Evolutionary conservation across 1,140 invertebrate species (phyloP), one percentile per base, ranked within the genome.

Genomic region (Apis laboriosa): DNA sequence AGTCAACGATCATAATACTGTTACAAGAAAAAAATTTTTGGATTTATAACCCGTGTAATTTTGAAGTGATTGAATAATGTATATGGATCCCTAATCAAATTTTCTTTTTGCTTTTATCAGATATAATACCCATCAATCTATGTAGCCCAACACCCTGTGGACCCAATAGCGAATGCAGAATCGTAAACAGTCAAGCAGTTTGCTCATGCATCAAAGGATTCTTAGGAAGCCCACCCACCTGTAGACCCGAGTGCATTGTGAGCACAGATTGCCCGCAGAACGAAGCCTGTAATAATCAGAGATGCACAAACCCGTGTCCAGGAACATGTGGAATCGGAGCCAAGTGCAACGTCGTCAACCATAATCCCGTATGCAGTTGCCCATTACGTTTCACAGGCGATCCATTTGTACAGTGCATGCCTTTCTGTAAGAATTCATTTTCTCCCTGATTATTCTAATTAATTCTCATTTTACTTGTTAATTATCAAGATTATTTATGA

Each of bases 291-390:
- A 93, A 93, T 17, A 95, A 94, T 77, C 90, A 94, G 64, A 94
- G 94, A 84, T 96, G 95, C 83, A 87, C 77, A 21, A 92, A 95
- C 84, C 95, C 95, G 34, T 95, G 95, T 84, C 90, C 93, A 51
- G 94, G 95, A 76, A 91, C 93, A 13, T 96, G 95, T 90, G 95
- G 95, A 17, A 86, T 90, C 92, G 95, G 80, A 97, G 97, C 91
- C 94, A 96, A 92, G 96, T 97, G 58, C 94, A 96, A 82, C 17
- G 64, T 82, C n/a, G 95, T 96, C 19, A 96, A 96, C 91, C 97
- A 98, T 88, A 97, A 96, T 93, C 97, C 97, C 2, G 96, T 97
- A 68, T 97, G 97, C 92, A 96, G 95, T 79, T 97, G 97, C 92
- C 95, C 95, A 51, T 77, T 93, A 21, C 94, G 94, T n/a, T 95